Conservation (phyloP, 2,888 invertebrate species). For the Trichopria drosophilae region DNA sequence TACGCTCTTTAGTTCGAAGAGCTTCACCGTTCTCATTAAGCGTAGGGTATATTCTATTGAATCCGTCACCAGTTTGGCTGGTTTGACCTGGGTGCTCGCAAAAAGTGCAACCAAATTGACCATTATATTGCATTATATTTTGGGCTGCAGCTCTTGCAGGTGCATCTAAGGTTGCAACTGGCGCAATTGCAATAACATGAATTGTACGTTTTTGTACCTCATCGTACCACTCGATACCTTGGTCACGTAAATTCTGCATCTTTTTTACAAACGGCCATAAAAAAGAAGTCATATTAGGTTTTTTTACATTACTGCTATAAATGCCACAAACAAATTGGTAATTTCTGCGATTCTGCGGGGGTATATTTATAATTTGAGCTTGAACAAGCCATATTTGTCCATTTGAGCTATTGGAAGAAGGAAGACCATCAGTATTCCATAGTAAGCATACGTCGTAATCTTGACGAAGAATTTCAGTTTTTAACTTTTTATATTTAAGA, state of each 20-base stretch:
- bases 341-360: constrained; percentile 7
- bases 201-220: background rate
- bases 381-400: constrained; percentile 22
- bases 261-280: constrained; percentile 22
- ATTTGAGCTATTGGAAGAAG: constrained; percentile 17
- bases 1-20: constrained; percentile 5
- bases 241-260: too few species aligned
- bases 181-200: constrained; percentile 18
- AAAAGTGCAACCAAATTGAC: constrained; percentile 10
- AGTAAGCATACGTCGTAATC: constrained; percentile 16
- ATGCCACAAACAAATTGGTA: constrained; percentile 18
- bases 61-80: background rate
- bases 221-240: constrained; percentile 19
- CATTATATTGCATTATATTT: constrained; percentile 23
- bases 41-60: constrained; percentile 10
- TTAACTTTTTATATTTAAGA: constrained; percentile 4
- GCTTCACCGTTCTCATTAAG: background rate
- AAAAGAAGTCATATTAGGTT: constrained; percentile 19
- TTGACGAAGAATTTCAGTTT: constrained; percentile 2
- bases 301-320: constrained; percentile 6
- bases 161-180: too few species aligned
- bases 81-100: constrained; percentile 11
- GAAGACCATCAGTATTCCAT: constrained; percentile 21
- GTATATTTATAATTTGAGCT: constrained; percentile 16
- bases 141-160: constrained; percentile 18